These are phyloP conservation scores for Dolichotis patagonum DNA, from an alignment of 2,113 vertebrate species.

Conservation along the genomic window DNA sequence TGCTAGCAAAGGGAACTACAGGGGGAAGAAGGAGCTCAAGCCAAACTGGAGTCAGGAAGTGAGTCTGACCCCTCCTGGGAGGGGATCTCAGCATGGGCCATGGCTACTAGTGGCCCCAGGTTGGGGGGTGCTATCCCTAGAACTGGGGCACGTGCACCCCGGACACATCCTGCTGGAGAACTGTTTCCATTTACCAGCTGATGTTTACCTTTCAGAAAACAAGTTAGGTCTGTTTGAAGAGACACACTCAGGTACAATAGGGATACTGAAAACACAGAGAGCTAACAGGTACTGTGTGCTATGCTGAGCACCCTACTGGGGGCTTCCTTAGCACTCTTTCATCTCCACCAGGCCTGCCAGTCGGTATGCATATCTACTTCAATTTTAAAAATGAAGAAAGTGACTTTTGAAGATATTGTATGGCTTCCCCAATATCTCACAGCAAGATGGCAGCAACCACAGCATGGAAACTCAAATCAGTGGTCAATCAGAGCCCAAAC, in stretches of 20 bases:
- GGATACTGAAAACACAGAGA: neutral
- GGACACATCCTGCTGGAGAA: slow-evolving; percentile 62
- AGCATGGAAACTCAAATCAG: neutral
- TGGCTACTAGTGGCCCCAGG: neutral
- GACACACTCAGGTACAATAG: neutral
- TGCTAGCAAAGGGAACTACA: neutral
- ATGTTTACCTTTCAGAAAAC: slow-evolving; percentile 56
- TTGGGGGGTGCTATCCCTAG: slow-evolving; percentile 44
- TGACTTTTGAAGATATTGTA: neutral
- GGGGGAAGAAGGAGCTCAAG: neutral
- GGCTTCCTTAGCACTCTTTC: neutral
- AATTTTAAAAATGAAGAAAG: neutral
- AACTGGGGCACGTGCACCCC: slow-evolving; percentile 44
- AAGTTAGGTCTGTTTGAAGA: neutral
- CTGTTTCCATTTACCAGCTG: slow-evolving; percentile 51
- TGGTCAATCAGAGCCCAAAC: neutral
- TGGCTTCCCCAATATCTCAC: neutral
- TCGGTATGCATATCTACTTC: neutral
- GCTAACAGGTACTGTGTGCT: neutral
- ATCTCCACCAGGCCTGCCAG: neutral
- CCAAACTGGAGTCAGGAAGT: neutral
- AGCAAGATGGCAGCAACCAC: neutral
- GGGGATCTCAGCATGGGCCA: neutral
- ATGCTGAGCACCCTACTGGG: accelerated
- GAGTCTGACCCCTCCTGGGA: neutral